Evolutionary conservation across 2,797 vertebrate genomes (phyloP).

Genomic region (Cyprinodon diabolis): DNA sequence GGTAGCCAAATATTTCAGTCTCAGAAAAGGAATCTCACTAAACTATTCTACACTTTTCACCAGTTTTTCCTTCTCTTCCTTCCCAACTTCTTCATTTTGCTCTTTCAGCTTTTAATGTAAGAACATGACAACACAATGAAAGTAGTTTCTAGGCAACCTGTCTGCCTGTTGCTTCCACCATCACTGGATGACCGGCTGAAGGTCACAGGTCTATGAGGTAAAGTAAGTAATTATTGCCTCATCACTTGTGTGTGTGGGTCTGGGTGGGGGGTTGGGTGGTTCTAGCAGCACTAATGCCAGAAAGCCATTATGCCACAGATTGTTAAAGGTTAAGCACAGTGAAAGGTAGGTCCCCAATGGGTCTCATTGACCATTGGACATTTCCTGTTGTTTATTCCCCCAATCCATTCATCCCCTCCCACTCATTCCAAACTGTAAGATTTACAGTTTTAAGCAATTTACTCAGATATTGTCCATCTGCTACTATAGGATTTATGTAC

Average conservation of each 20-base stretch:
- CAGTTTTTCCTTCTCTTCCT: constrained; percentile 21
- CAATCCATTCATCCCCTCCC: constrained; percentile 21
- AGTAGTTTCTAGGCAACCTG: constrained; percentile 66
- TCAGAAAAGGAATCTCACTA: not conserved
- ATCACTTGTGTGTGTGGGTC: constrained; percentile 40
- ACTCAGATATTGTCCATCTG: constrained; percentile 28
- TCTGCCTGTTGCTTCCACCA: constrained; percentile 61
- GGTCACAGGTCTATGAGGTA: constrained; percentile 58
- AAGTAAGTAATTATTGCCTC: constrained; percentile 57
- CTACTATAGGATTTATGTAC: constrained; percentile 31
- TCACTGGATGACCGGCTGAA: constrained; percentile 60
- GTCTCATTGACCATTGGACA: constrained; percentile 26
- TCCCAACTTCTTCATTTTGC: constrained; percentile 27
- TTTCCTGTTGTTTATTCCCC: constrained; percentile 31
- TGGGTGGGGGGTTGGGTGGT: constrained; percentile 12
- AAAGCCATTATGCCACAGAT: constrained; percentile 58
- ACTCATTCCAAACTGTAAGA: constrained; percentile 46
- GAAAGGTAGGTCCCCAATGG: constrained; percentile 40
- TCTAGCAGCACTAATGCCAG: constrained; percentile 33
- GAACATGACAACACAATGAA: constrained; percentile 30
- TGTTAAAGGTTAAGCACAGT: constrained; percentile 60
- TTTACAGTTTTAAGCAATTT: constrained; percentile 29
- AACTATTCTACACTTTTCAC: constrained; percentile 16
- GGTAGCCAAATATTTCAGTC: not conserved
- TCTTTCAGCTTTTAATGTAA: constrained; percentile 37